A percentile compares a stretch with the other conserved stretches of the same genome.
Conservation (phyloP, 2,888 invertebrate genomes). For the Hecatera dysodea region DNA sequence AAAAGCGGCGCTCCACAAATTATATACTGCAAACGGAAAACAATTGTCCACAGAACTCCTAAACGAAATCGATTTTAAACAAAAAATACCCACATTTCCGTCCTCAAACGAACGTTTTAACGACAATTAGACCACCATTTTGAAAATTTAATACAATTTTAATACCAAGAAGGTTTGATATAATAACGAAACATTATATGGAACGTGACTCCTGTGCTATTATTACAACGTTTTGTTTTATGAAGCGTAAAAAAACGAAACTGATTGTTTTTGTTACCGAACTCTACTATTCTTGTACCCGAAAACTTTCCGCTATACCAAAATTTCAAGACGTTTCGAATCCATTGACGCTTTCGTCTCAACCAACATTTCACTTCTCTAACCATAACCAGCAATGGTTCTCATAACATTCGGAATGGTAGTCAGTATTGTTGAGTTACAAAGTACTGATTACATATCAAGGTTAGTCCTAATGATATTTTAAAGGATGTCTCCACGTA, state of each 20-base stretch:
- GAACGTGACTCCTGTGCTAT: conserved; percentile 87
- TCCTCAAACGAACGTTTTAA: conserved; percentile 83
- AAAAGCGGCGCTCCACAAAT: conserved; percentile 60
- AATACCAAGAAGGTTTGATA: conserved; percentile 79
- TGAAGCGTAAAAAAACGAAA: conserved; percentile 66
- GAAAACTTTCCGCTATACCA: background rate
- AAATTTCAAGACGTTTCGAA: rapidly evolving
- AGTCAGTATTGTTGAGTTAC: background rate
- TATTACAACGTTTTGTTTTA: conserved; percentile 80
- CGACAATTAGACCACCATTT: conserved; percentile 83
- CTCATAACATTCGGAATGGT: background rate
- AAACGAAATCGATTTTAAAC: conserved; percentile 86
- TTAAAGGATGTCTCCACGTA: conserved; percentile 70
- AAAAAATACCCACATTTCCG: conserved; percentile 83
- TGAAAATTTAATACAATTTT: conserved; percentile 83
- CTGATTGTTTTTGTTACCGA: conserved; percentile 64
- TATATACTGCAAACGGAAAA: conserved; percentile 66
- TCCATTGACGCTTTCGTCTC: conserved; percentile 32
- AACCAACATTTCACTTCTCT: rapidly evolving
- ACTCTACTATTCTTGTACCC: conserved; percentile 53
- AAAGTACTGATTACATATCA: conserved; percentile 34
- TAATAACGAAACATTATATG: conserved; percentile 81
- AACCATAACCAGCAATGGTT: conserved; percentile 29
- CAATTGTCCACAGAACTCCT: conserved; percentile 74
- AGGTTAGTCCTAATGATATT: conserved; percentile 70